phyloP scores from a whole-genome alignment of 2,888 invertebrate genomes.

The Pandemis heparana region DNA sequence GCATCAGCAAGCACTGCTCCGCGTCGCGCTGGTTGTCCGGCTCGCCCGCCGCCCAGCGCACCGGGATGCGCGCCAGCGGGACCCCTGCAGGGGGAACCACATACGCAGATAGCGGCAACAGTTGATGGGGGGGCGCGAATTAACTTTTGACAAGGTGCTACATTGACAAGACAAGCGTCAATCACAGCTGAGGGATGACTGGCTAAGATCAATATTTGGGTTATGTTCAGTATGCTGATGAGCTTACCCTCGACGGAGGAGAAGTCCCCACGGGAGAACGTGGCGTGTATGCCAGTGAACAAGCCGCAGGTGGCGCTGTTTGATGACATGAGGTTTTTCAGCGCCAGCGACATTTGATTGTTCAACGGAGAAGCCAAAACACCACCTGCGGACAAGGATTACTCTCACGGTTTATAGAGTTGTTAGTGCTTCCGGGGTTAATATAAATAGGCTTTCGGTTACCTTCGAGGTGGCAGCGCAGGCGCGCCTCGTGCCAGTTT shows the following conservation, averaged over 20 bases:
- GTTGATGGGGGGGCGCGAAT: no score
- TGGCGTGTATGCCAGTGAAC: slow-evolving; percentile 37
- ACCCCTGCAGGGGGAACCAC: slow-evolving; percentile 2
- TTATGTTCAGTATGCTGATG: background rate
- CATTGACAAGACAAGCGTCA: background rate
- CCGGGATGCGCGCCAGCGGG: slow-evolving; percentile 15
- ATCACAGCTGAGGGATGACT: background rate
- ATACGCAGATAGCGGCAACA: no score
- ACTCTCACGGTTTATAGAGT: background rate
- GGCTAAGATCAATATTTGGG: no score
- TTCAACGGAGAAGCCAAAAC: slow-evolving; percentile 54
- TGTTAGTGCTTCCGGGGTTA: no score
- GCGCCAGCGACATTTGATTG: slow-evolving; percentile 51
- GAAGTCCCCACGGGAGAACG: slow-evolving; percentile 38
- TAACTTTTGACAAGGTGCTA: no score
- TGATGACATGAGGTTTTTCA: slow-evolving; percentile 8
- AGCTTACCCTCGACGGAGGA: slow-evolving; percentile 31
- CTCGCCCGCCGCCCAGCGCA: slow-evolving; percentile 25
- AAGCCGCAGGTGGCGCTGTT: slow-evolving; percentile 18
- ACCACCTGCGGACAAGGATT: slow-evolving; percentile 47
- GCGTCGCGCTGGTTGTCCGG: slow-evolving; percentile 19
- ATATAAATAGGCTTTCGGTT: no score
- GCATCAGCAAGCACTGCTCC: slow-evolving; percentile 28
- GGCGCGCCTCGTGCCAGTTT: slow-evolving; percentile 56
- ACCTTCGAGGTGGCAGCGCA: slow-evolving; percentile 54